Evolutionary conservation across 2,797 vertebrate genomes (phyloP).

Genomic region (Crax fasciolata): DNA sequence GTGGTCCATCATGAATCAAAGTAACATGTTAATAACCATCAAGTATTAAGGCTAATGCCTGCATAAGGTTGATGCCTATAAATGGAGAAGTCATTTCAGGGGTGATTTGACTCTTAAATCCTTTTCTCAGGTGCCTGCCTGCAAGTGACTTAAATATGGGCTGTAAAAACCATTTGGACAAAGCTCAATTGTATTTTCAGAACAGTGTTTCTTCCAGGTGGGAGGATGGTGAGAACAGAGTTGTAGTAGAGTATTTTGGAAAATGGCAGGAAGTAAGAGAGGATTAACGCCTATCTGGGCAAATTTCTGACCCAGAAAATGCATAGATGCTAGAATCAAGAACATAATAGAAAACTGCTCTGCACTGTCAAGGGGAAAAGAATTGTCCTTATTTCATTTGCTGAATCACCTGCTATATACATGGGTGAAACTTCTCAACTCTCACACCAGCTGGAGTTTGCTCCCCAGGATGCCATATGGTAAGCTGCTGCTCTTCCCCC

Average conservation of each 20-base stretch:
- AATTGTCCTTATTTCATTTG: not conserved
- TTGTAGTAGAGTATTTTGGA: not conserved
- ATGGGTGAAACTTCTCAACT: not conserved
- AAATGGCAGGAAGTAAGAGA: not conserved
- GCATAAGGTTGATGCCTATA: fast-evolving
- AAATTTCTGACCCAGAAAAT: not conserved
- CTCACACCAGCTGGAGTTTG: not conserved
- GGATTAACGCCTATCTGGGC: not conserved
- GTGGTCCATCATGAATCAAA: not conserved
- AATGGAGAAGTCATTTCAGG: not conserved
- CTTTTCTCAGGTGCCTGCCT: not conserved
- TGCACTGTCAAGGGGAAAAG: not conserved
- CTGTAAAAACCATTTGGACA: not conserved
- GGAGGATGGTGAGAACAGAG: not conserved
- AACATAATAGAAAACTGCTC: not conserved
- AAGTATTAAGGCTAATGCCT: not conserved
- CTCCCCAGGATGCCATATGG: not conserved
- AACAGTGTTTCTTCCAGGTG: not conserved
- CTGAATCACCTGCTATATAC: not conserved
- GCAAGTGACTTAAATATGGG: not conserved
- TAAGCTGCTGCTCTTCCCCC: not conserved
- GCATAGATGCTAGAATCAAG: not conserved
- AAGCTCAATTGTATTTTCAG: not conserved
- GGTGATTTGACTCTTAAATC: not conserved
- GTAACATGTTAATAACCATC: not conserved